Conservation (phyloP, 2,797 vertebrate species). For the Anableps anableps region DNA sequence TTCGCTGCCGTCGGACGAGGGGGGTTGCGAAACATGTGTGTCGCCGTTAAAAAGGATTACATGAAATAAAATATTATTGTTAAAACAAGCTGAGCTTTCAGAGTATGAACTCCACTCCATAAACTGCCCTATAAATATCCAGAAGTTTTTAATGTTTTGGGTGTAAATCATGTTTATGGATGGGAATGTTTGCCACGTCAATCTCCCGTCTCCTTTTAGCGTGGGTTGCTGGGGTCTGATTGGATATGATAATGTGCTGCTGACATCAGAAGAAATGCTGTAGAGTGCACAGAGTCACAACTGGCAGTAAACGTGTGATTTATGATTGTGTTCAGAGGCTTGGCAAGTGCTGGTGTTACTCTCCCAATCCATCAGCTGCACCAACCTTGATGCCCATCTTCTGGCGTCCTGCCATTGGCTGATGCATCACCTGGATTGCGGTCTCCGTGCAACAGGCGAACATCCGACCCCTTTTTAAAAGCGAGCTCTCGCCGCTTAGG, state of each 20-base stretch:
- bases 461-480: slow-evolving; percentile 46
- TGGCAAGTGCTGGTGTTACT: slow-evolving; percentile 58
- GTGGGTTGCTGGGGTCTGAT: slow-evolving; percentile 74
- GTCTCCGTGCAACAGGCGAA: slow-evolving; percentile 64
- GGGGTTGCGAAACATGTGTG: slow-evolving; percentile 68
- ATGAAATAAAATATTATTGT: slow-evolving; percentile 83
- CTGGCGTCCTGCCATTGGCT: slow-evolving; percentile 75
- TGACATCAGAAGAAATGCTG: slow-evolving; percentile 61
- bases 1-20: slow-evolving; percentile 60
- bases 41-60: slow-evolving; percentile 80
- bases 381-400: slow-evolving; percentile 56
- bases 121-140: slow-evolving; percentile 75
- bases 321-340: slow-evolving; percentile 67
- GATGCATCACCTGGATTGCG: slow-evolving; percentile 71
- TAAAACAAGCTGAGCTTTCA: slow-evolving; percentile 70
- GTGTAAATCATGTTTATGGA: slow-evolving; percentile 74
- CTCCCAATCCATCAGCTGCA: slow-evolving; percentile 69
- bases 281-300: slow-evolving; percentile 42
- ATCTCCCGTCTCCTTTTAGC: slow-evolving; percentile 71
- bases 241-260: slow-evolving; percentile 83
- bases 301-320: slow-evolving; percentile 74
- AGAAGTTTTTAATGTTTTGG: slow-evolving; percentile 53
- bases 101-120: slow-evolving; percentile 70
- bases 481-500: slow-evolving; percentile 40
- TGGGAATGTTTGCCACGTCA: slow-evolving; percentile 53